Conservation (phyloP, 2,113 vertebrate species). For the Cervus canadensis region DNA sequence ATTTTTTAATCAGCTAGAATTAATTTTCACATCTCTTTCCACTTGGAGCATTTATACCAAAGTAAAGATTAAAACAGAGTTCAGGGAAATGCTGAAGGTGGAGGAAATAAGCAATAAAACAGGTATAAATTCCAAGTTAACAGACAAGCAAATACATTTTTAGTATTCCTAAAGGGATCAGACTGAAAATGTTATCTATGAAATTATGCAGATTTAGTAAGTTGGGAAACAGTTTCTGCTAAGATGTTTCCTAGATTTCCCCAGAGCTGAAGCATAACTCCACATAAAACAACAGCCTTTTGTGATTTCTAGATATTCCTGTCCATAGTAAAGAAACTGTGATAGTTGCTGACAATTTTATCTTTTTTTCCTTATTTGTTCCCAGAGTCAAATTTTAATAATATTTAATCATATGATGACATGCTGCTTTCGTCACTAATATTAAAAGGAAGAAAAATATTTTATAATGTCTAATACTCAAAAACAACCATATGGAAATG, state of each 20-base stretch:
- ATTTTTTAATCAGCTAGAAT: not conserved
- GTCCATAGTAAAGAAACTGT: not conserved
- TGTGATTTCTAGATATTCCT: not conserved
- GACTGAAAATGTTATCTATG: not conserved
- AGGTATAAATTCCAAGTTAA: not conserved
- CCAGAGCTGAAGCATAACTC: not conserved
- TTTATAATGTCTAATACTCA: not conserved
- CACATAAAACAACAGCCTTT: not conserved
- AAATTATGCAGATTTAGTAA: not conserved
- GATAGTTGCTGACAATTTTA: not conserved
- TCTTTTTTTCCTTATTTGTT: not conserved
- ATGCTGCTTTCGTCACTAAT: not conserved
- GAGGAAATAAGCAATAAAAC: not conserved
- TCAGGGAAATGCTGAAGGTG: not conserved
- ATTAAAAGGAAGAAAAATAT: not conserved
- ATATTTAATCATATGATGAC: not conserved
- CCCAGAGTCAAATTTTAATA: not conserved
- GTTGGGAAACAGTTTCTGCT: not conserved
- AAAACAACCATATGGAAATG: not conserved
- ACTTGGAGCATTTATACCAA: not conserved
- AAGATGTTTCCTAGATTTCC: not conserved
- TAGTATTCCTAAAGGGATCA: not conserved
- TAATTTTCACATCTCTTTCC: not conserved
- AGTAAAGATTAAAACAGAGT: not conserved
- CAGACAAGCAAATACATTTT: not conserved